These are phyloP conservation scores for Lepidothrix coronata DNA, from an alignment of 2,113 vertebrate species.

Conservation along the genomic window DNA sequence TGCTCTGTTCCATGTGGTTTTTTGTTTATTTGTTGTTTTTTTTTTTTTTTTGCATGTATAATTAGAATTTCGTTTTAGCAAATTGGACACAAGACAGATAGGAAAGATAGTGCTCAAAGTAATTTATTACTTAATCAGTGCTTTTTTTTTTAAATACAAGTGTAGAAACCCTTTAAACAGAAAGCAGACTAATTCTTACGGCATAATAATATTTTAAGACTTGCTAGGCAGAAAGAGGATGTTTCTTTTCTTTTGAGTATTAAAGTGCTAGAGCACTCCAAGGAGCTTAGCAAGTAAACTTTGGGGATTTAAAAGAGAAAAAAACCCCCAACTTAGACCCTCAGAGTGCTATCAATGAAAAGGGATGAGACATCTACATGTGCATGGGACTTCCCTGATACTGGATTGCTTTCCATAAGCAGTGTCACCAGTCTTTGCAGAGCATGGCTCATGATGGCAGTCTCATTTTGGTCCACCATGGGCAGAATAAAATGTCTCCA, in stretches of 20 bases:
- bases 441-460: constrained; percentile 24
- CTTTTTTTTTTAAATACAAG: not conserved
- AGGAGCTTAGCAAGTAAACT: not conserved
- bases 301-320: not conserved
- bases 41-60: not conserved
- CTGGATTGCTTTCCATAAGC: not conserved
- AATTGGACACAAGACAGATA: not conserved
- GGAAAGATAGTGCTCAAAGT: not conserved
- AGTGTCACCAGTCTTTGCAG: constrained; percentile 43
- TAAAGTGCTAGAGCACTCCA: fast-evolving
- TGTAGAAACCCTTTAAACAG: not conserved
- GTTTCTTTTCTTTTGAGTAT: not conserved
- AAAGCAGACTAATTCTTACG: not conserved
- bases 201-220: not conserved
- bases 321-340: not conserved
- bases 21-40: not conserved
- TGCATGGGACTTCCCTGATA: not conserved
- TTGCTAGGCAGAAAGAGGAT: not conserved
- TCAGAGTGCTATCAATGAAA: not conserved
- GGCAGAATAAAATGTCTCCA: constrained; percentile 39
- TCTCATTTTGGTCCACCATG: not conserved
- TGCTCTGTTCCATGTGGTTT: not conserved
- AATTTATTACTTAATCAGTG: not conserved
- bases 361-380: constrained; percentile 52
- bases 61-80: not conserved